Base-by-base conservation (phyloP, 2,113 vertebrate species). In the Festucalex cinctus region DNA sequence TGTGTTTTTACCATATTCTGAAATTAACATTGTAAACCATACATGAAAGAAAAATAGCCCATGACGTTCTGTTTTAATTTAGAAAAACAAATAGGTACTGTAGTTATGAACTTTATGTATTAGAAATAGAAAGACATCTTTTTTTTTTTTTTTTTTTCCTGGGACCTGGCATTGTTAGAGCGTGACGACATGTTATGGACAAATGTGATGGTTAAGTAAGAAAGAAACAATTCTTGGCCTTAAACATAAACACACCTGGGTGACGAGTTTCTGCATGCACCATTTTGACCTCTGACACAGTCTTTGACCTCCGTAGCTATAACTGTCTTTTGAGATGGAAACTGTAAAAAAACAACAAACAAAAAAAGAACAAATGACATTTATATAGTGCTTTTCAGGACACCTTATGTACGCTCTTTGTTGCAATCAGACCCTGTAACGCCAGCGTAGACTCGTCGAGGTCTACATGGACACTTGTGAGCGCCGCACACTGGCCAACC, bases 61-160 rank as follows among this genome's bases (percentile, higher is more conserved):
- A 3, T 32, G 22, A 14, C 32, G 17, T 35, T 32, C 32, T 39
- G 58, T 41, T 62, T 2, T 1, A 41, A 26, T 4, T 62, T 37
- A 22, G 0, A 37, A 39, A 58, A 62, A 24, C 9, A 62, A n/a
- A 62, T 24, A 13, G 39, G 58, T 43, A 16, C 36, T 3, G 39
- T 13, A 1, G 39, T 3, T 6, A 54, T 26, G 22, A 74, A 63
- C 56, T 13, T 48, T 32, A 54, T 19, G 80, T 67, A 63, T 71
- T 73, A 44, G 10, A 28, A 87, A 88, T 80, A 73, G 74, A 89
- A 86, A 83, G 79, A 88, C 86, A 85, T 85, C 81, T 70, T 54
- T 84, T 78, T 81, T 71, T 64, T 32, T 86, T 78, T 71, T 63
- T 86, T n/a, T n/a, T n/a, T 79, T 82, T 70, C 64, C 24, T 3